Conservation (phyloP, 2,888 invertebrate species). For the Andrena flavipes region DNA sequence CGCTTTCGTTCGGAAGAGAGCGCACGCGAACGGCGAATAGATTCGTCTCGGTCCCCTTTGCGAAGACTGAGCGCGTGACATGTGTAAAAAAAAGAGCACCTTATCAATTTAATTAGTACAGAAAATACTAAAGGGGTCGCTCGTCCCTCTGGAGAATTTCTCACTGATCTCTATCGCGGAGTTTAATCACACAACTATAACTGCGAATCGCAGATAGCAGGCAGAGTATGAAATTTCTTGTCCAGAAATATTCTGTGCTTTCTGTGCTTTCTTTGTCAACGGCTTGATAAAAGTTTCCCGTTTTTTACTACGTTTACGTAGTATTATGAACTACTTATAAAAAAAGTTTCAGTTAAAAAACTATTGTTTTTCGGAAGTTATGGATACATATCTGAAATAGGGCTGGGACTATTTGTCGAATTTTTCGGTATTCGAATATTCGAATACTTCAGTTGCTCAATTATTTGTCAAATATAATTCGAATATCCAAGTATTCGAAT, state of each 20-base stretch:
- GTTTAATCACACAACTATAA: neutral
- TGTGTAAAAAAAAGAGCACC: neutral
- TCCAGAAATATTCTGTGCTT: neutral
- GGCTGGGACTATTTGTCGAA: too few relatives aligned
- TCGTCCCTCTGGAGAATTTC: neutral
- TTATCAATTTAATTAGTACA: conserved; percentile 20
- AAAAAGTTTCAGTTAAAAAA: too few relatives aligned
- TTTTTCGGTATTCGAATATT: too few relatives aligned
- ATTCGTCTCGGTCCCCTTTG: conserved; percentile 13
- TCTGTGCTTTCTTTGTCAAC: too few relatives aligned
- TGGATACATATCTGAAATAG: too few relatives aligned
- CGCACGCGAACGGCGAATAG: conserved; percentile 5
- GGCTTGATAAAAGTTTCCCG: too few relatives aligned
- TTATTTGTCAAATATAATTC: too few relatives aligned
- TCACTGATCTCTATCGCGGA: neutral
- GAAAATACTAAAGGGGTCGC: neutral
- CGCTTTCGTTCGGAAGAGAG: neutral
- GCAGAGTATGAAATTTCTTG: neutral
- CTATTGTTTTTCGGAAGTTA: too few relatives aligned
- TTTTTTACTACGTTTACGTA: too few relatives aligned
- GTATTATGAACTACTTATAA: too few relatives aligned
- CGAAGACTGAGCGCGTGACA: neutral
- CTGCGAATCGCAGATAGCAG: neutral
- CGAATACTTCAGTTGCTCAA: too few relatives aligned
- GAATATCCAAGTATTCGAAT: too few relatives aligned